Conservation (phyloP, 2,888 invertebrate genomes). For the Euphydryas editha region DNA sequence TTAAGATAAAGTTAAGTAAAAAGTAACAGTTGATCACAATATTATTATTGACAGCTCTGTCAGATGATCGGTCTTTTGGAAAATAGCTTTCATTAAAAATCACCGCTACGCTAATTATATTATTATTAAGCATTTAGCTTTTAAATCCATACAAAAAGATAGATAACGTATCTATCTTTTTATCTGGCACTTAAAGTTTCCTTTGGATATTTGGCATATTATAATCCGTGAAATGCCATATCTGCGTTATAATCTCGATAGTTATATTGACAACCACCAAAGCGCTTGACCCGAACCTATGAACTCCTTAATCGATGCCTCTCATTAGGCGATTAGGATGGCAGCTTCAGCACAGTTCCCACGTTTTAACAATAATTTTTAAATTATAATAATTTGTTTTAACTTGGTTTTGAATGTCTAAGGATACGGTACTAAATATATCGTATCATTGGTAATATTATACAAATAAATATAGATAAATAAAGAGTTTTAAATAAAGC, state of each 20-base stretch:
- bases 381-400: constrained; percentile 6
- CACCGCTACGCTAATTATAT: background rate
- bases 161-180: background rate
- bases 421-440: background rate
- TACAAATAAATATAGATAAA: background rate
- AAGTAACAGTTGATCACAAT: too few species aligned
- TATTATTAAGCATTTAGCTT: background rate
- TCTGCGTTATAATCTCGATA: constrained; percentile 35
- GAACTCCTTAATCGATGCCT: constrained; percentile 41
- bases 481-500: too few species aligned
- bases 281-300: constrained; percentile 26
- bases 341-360: constrained; percentile 40
- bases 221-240: constrained; percentile 20
- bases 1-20: too few species aligned
- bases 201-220: background rate
- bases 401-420: background rate
- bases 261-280: constrained; percentile 46
- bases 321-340: constrained; percentile 52
- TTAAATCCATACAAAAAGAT: background rate
- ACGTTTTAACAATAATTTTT: constrained; percentile 26
- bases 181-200: background rate
- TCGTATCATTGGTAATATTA: background rate
- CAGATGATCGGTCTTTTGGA: too few species aligned
- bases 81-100: background rate
- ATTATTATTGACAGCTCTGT: too few species aligned